Evolutionary conservation across 1,140 invertebrate genomes (phyloP).

Genomic region (Holcopasites calliopsidis): DNA sequence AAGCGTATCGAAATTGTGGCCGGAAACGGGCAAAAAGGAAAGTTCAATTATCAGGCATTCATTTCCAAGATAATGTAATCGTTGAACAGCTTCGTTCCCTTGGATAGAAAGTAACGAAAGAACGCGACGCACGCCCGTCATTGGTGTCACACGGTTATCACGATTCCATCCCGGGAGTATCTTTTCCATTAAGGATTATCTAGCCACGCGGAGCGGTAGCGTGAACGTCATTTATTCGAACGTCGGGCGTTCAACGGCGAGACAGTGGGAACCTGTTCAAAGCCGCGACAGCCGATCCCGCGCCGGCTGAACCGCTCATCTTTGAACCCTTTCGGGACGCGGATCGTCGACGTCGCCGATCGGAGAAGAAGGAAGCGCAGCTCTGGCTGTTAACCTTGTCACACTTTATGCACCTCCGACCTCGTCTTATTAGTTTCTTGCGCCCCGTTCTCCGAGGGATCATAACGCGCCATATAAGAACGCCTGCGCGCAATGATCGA

Average conservation of each 20-base stretch:
- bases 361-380: slow-evolving; percentile 11
- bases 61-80: too few species aligned
- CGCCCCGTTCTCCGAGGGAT: slow-evolving; percentile 37
- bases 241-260: not conserved
- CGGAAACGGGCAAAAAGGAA: too few species aligned
- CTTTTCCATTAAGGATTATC: not conserved
- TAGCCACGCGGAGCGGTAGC: slow-evolving; percentile 1
- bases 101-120: too few species aligned
- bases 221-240: slow-evolving; percentile 18
- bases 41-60: too few species aligned
- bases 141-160: too few species aligned
- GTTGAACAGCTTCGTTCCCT: too few species aligned
- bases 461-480: slow-evolving; percentile 47
- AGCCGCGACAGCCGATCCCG: slow-evolving; percentile 26
- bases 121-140: too few species aligned
- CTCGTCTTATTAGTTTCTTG: slow-evolving; percentile 55
- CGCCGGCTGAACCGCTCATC: slow-evolving; percentile 13
- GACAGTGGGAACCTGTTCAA: slow-evolving; percentile 34
- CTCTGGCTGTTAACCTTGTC: slow-evolving; percentile 48
- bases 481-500: slow-evolving; percentile 54
- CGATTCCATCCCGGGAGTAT: not conserved
- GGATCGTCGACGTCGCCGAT: not conserved
- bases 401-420: slow-evolving; percentile 32
- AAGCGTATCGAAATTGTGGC: too few species aligned
- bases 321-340: slow-evolving; percentile 32